Evolutionary conservation across 2,797 vertebrate species (phyloP), one percentile per base, ranked within the genome.

Genomic region (Gymnoscopelus microlampas): DNA sequence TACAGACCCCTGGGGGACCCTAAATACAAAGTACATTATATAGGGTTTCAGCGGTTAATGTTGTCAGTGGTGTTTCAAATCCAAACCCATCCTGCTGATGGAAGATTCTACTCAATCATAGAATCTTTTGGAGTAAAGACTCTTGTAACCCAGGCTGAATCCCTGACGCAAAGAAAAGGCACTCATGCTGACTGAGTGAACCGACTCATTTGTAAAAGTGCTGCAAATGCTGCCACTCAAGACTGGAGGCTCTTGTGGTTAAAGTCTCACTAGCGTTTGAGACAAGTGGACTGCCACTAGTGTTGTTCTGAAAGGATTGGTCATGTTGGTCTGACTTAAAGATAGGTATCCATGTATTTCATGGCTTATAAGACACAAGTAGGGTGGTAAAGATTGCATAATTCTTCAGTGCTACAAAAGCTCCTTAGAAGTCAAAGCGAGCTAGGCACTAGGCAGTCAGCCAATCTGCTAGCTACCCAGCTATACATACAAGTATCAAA

Each of bases 381-480:
- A 74, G 77, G 63, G 61, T 60, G 68, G 71, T 23, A 74, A 60
- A 70, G 54, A 81, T 76, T 0, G 74, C 60, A 68, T 76, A 77
- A 85, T 77, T 67, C 71, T 63, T 74, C 32, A 67, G 76, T 76
- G 76, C 62, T 63, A 60, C 44, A 67, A 48, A 58, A 72, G 65
- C 69, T 53, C 68, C 77, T 77, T 58, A 57, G 44, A 84, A 76
- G 73, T 68, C 72, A 2, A 82, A 83, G 2, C 1, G 71, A 85
- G 69, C 68, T 62, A 0, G 71, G 66, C 29, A 5, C 74, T 0
- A 56, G 39, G 5, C 47, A 49, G 47, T 51, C 47, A 57, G 55
- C 12, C 50, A 51, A n/a, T n/a, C 13, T 44, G 39, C 39, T 44
- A 9, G 39, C 39, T 9, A 51, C 50, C 50, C 50, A 4, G 50